Evolutionary conservation across 2,113 vertebrate species (phyloP), one percentile per base, ranked within the genome.

Genomic region (Crotalus horridus): DNA sequence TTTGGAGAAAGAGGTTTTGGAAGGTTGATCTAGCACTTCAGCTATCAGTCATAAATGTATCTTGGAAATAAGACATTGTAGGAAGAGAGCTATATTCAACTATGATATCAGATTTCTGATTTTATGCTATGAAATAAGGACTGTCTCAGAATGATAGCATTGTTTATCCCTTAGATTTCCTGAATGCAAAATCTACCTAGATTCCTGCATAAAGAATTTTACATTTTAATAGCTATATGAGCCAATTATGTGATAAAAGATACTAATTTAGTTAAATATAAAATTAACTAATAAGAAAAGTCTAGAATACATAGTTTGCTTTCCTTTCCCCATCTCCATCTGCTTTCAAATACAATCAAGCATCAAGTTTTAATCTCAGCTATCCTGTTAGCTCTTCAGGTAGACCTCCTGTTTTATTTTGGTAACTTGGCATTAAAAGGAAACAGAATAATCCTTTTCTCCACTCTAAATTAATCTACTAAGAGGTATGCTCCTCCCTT

Each of bases 381-480:
- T 95, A 92, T 92, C 91, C 54, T 11, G 89, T 93, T 96, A 96
- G 94, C 95, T 94, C 90, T 90, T 93, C 39, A 92, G 93, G 96
- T 95, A 92, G 89, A 96, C 95, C 95, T 96, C 95, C 96, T 95
- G 96, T 95, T 90, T 94, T 90, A 6, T 89, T 61, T 64, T n/a
- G 90, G 93, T 94, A 96, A 96, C 90, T 94, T 97, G 95, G 94
- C 96, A 94, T 93, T 93, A 93, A 91, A 94, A 95, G 90, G 93
- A 94, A 97, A 94, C 95, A 90, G 94, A 95, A 93, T 95, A 94
- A 94, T 90, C 95, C 95, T 59, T 95, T 94, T 94, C 95, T 95
- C 92, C 48, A 15, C 24, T 10, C 85, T 74, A 90, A 95, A 96
- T 96, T 94, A 93, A 95, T 95, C 94, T 94, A 92, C 91, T 93